Base-by-base conservation (phyloP, 2,888 invertebrate genomes). In the Spodoptera picta region DNA sequence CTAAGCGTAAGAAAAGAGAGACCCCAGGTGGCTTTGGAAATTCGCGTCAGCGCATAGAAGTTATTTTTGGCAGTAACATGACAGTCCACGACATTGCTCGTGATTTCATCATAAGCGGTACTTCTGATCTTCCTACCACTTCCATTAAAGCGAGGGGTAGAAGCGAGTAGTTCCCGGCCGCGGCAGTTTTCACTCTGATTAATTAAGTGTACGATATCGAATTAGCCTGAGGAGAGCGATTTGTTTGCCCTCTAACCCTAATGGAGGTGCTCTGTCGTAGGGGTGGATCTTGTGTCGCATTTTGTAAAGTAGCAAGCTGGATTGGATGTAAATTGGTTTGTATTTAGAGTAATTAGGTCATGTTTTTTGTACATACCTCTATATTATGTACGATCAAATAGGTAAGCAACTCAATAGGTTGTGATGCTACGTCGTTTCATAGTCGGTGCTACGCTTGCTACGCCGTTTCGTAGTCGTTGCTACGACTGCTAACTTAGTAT, bases 161-260 rank as follows among this genome's bases (percentile, higher is more conserved):
- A n/a, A 53, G 43, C 36, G 23, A 65, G 75, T 69, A 74, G 74
- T 74, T 79, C 65, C 67, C 69, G 53, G 59, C 23, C 27, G 48
- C 43, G 69, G 57, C 70, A 81, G 81, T 80, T 84, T 83, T 77
- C 81, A 73, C 69, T 72, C 75, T 81, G 87, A 87, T 85, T 85
- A 87, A 88, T 85, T 84, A 85, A 83, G 83, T 78, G 82, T 73
- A 69, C 78, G 68, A 75, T 79, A 87, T 87, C 75, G 80, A 86
- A 84, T 87, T 84, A 86, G 79, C 77, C 57, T 58, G 65, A 49
- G 73, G 78, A 75, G 73, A 80, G 75, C 77, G 77, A 83, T 82
- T 80, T 85, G 85, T 86, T 86, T 87, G 79, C 81, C 66, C 68
- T 66, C 75, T 80, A 76, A 80, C 81, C 82, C 74, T 83, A 81